Conservation (phyloP, 2,888 invertebrate genomes). For the Melanotus villosus region DNA sequence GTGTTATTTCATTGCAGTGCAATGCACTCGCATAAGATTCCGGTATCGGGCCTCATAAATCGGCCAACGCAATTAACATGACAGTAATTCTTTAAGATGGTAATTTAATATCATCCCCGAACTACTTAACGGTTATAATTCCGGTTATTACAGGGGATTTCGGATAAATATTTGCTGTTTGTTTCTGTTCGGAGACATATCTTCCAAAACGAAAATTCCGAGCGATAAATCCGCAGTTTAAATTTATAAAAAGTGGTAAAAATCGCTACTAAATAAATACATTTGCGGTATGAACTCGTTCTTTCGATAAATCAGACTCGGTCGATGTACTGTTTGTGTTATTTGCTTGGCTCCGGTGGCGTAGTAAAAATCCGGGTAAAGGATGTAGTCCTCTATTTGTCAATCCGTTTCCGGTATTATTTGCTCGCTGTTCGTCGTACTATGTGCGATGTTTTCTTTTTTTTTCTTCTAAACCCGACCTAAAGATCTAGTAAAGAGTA, state of each 20-base stretch:
- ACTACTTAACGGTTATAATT: neutral
- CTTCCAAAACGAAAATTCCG: no score
- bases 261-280: neutral
- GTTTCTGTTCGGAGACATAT: no score
- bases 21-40: slow-evolving; percentile 28
- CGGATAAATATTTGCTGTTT: slow-evolving; percentile 2
- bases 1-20: slow-evolving; percentile 31
- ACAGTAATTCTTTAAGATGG: slow-evolving; percentile 14
- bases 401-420: slow-evolving; percentile 14
- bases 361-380: neutral
- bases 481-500: slow-evolving; percentile 3
- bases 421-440: neutral
- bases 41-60: slow-evolving; percentile 9
- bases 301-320: slow-evolving; percentile 7
- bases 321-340: slow-evolving; percentile 3
- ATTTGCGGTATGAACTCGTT: neutral
- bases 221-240: no score
- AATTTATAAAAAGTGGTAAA: no score
- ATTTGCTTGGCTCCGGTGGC: neutral
- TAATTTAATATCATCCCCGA: slow-evolving; percentile 15
- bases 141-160: neutral
- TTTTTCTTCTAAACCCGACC: no score
- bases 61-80: neutral
- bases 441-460: slow-evolving; percentile 7
- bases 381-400: slow-evolving; percentile 11